Base-by-base conservation (phyloP, 2,113 vertebrate genomes). In the Colius striatus region DNA sequence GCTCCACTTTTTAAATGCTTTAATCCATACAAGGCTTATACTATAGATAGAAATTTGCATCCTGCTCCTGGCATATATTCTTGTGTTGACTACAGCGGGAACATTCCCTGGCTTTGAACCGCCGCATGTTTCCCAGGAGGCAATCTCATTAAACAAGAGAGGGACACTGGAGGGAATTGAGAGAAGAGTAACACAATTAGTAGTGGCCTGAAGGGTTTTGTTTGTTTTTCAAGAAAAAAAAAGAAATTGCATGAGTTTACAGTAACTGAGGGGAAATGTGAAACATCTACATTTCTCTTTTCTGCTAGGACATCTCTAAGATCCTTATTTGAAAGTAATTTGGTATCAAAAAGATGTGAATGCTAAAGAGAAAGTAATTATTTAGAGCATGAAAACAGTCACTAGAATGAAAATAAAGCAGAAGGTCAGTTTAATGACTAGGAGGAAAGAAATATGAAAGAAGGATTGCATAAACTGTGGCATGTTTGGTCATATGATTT, bases 101-200 rank as follows among this genome's bases (percentile, higher is more conserved):
- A 94, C 57, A 55, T 96, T 92, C 73, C 51, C 60, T 84, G 90
- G 50, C 92, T 94, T 94, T 96, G 92, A 95, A 92, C 80, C 92
- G 62, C 50, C 89, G 65, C 0, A 0, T 77, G 63, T 86, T 92
- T 83, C 90, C 65, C 61, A 75, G 90, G 93, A 96, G 92, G 90
- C 77, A 90, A 62, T 75, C 85, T 94, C 70, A 66, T 90, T 92
- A 93, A 92, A 86, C 41, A 67, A 67, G 79, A 84, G 89, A 75
- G 80, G 67, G 50, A 89, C 73, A 38, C 70, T 62, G 80, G 71
- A 65, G 61, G 84, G 57, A 86, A 20, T 3, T 81, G 76, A 38
- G 94, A 50, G 57, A 86, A 90, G 30, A 36, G 25, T 75, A 90
- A 15, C 75, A 90, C 48, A 92, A 75, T 94, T 48, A 92, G 43